These are phyloP conservation scores for Rhincodon typus DNA, from an alignment of 2,797 vertebrate species.

Conservation along the genomic window DNA sequence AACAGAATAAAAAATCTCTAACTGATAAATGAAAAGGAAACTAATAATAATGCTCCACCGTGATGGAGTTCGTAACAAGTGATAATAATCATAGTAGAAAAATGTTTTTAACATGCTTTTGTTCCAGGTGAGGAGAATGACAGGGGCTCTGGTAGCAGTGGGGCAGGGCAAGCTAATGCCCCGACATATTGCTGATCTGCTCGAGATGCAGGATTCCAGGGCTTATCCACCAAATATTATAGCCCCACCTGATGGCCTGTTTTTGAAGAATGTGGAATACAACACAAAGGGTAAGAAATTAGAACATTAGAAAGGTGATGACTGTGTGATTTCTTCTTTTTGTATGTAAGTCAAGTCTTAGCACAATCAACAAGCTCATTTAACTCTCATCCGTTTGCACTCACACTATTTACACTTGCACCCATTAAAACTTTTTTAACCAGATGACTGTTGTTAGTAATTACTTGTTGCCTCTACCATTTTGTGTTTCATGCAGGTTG, in stretches of 20 bases:
- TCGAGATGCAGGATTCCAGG: conserved; percentile 61
- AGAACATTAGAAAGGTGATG: neutral
- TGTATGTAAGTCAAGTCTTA: neutral
- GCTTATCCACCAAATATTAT: conserved; percentile 56
- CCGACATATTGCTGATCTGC: conserved; percentile 56
- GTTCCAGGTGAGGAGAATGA: conserved; percentile 78
- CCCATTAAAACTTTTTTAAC: neutral
- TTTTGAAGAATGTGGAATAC: conserved; percentile 74
- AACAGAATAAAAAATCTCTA: neutral
- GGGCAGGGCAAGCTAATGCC: conserved; percentile 62
- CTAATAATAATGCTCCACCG: neutral
- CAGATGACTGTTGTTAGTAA: too few relatives aligned
- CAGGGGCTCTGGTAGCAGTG: conserved; percentile 73
- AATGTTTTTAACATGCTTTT: neutral
- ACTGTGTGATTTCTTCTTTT: neutral
- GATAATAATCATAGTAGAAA: neutral
- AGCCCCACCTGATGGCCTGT: conserved; percentile 74
- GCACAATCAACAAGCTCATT: neutral
- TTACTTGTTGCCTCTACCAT: too few relatives aligned
- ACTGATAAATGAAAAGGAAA: neutral
- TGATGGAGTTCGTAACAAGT: too few relatives aligned
- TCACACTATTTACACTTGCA: neutral
- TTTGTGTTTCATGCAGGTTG: too few relatives aligned
- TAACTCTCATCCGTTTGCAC: neutral
- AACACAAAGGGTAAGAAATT: conserved; percentile 39